Base-by-base conservation (phyloP, 1,140 invertebrate species). In the Campodea augens region DNA sequence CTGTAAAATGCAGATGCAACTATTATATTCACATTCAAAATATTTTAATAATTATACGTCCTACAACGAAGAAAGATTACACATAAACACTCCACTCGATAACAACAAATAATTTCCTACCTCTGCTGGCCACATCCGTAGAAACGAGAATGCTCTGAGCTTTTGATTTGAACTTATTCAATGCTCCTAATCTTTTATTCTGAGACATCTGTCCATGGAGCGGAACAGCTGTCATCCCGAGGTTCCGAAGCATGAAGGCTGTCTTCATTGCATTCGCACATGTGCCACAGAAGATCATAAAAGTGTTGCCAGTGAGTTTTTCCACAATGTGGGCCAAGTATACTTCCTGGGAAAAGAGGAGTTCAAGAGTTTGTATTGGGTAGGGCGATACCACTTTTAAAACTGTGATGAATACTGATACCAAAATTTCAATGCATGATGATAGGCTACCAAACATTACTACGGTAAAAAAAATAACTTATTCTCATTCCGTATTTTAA, bases 161-260 rank as follows among this genome's bases (percentile, higher is more conserved):
- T 64, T 90, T 90, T 12, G 79, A 76, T 64, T 86, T 89, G 58
- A 96, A 96, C 67, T 95, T 95, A 47, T 85, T 89, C 2, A 96
- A 62, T 0, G 89, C 80, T 0, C 84, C 89, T 38, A 96, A 65
- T 4, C 91, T 71, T 58, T 92, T 93, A 57, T 91, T 87, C 58
- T 93, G 86, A 1, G 81, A 81, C 88, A 98, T 93, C 66, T 98
- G 90, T 0, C 95, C 95, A 63, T 98, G 90, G 7, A 99, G 67
- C 1, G 95, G 92, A 40, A 98, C 86, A 0, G 92, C 92, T 42
- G 81, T 73, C 54, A 92, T 71, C 24, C 92, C 83, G 43, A 95
- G 68, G 55, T 87, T 84, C 23, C 92, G 69, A 25, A 98, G 64
- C 59, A 98, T 67, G 7, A 97, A 63, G 0, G 91, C 86, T 18